Evolutionary conservation across 37 sponge, comb jelly and placozoan genomes (phyloP).

Genomic region (Theonella swinhoei): DNA sequence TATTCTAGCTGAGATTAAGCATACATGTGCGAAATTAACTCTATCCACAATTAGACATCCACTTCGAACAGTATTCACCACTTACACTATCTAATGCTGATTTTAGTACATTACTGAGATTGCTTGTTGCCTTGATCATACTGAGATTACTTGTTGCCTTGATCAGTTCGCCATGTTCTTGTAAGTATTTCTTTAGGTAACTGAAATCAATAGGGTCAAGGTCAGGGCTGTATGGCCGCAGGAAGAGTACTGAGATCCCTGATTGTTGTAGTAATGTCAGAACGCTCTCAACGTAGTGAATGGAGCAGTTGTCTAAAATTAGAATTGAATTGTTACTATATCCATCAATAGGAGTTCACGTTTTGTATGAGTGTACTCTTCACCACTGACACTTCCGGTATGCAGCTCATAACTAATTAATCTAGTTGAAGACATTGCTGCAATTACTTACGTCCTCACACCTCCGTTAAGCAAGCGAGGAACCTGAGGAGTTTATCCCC

Average conservation of each 20-base stretch:
- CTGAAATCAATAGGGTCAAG: conserved; percentile 46
- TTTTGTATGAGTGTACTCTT: conserved; percentile 44
- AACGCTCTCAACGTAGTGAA: conserved; percentile 40
- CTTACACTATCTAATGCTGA: conserved; percentile 37
- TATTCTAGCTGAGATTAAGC: conserved; percentile 45
- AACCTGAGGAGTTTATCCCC: conserved; percentile 20
- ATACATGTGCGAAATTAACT: not conserved
- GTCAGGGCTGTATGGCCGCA: conserved; percentile 63
- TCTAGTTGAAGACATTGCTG: conserved; percentile 34
- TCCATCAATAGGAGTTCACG: conserved; percentile 56
- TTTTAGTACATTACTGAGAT: conserved; percentile 31
- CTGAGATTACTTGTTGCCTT: conserved; percentile 13
- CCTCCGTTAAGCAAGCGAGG: conserved; percentile 28
- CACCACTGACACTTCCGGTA: conserved; percentile 41
- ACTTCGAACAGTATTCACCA: conserved; percentile 3
- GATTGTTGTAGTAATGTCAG: not conserved
- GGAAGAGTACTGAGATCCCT: conserved; percentile 29
- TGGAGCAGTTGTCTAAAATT: conserved; percentile 51
- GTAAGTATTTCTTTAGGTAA: conserved; percentile 24
- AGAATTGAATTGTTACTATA: conserved; percentile 28
- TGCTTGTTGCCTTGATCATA: too few species aligned
- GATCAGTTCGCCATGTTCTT: conserved; percentile 41
- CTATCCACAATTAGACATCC: conserved; percentile 31
- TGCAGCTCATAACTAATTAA: conserved; percentile 27
- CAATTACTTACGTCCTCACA: conserved; percentile 44